Evolutionary conservation across 2,888 invertebrate genomes (phyloP).

Genomic region (Drosophila putrida): DNA sequence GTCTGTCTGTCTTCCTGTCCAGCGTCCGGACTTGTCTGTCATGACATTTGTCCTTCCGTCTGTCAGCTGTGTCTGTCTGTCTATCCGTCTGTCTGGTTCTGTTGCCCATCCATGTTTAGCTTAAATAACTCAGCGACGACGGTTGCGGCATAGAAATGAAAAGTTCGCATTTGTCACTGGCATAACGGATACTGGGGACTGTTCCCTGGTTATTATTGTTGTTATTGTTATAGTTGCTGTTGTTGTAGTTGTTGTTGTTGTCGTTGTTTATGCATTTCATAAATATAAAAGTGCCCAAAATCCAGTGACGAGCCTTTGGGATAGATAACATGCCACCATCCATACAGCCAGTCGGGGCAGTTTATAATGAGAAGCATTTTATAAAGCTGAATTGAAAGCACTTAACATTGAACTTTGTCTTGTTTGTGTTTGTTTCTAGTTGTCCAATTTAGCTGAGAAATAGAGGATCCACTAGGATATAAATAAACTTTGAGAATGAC

Average conservation of each 20-base stretch:
- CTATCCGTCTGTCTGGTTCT: slow-evolving; percentile 28
- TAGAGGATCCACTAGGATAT: neutral
- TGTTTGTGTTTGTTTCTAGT: slow-evolving; percentile 16
- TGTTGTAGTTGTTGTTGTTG: slow-evolving; percentile 41
- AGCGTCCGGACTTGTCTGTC: slow-evolving; percentile 60
- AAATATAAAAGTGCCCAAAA: slow-evolving; percentile 68
- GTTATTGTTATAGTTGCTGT: slow-evolving; percentile 26
- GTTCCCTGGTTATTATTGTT: slow-evolving; percentile 32
- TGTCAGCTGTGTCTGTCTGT: slow-evolving; percentile 19
- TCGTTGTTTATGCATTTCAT: slow-evolving; percentile 67
- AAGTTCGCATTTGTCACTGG: slow-evolving; percentile 63
- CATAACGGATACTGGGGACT: slow-evolving; percentile 45
- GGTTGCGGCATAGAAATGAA: slow-evolving; percentile 62
- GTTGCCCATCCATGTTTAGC: slow-evolving; percentile 63
- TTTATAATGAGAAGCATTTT: slow-evolving; percentile 49
- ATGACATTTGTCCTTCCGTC: slow-evolving; percentile 57
- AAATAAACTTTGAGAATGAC: slow-evolving; percentile 1
- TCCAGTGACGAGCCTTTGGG: slow-evolving; percentile 57
- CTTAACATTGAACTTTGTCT: slow-evolving; percentile 44
- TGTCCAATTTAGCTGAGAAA: slow-evolving; percentile 16
- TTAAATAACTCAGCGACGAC: slow-evolving; percentile 66
- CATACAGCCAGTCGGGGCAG: slow-evolving; percentile 10
- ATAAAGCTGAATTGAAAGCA: slow-evolving; percentile 42
- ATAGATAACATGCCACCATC: slow-evolving; percentile 42
- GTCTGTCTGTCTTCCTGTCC: slow-evolving; percentile 41